Percentiles rank a stretch among this genome's conserved stretches.
Evolutionary conservation across 2,113 vertebrate species (phyloP).

Genomic region (Vanacampus margaritifer): DNA sequence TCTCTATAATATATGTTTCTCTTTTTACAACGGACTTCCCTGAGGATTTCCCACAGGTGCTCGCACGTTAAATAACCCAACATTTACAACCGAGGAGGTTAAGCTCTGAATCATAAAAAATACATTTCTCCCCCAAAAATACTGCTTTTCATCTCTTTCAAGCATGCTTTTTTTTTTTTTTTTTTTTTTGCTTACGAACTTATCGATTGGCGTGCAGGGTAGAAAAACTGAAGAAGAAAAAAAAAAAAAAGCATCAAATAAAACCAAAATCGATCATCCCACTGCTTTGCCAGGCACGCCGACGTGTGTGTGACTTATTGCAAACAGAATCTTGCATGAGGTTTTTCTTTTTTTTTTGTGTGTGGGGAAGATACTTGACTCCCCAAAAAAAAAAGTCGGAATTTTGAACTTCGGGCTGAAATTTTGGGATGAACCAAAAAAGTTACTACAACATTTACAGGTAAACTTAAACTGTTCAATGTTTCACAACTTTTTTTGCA

Average conservation of each 20-base stretch:
- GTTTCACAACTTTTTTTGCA: neutral
- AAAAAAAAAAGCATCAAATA: conserved; percentile 29
- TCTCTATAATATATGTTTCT: conserved; percentile 56
- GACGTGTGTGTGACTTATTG: conserved; percentile 58
- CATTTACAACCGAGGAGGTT: conserved; percentile 98
- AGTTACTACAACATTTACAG: neutral
- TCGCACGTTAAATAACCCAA: conserved; percentile 95
- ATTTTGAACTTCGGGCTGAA: neutral
- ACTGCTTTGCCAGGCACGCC: conserved; percentile 53
- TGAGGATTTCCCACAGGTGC: conserved; percentile 71
- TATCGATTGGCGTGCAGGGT: neutral
- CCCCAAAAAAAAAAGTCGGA: neutral
- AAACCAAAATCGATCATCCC: conserved; percentile 48
- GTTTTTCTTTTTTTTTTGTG: conserved; percentile 33
- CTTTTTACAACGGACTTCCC: conserved; percentile 81
- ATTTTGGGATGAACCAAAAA: neutral
- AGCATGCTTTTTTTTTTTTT: conserved; percentile 79
- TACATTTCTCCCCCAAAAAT: conserved; percentile 93
- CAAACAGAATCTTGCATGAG: conserved; percentile 64
- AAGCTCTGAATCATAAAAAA: conserved; percentile 98
- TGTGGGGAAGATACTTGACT: conserved; percentile 45
- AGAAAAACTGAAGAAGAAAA: conserved; percentile 35
- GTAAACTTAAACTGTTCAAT: neutral
- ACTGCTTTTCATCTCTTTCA: conserved; percentile 81
- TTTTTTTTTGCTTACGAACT: conserved; percentile 46